A percentile compares a stretch with the other conserved stretches of the same genome.
These are phyloP conservation scores for Eutolmus rufibarbis DNA, from an alignment of 2,888 invertebrate genomes.

Conservation along the genomic window DNA sequence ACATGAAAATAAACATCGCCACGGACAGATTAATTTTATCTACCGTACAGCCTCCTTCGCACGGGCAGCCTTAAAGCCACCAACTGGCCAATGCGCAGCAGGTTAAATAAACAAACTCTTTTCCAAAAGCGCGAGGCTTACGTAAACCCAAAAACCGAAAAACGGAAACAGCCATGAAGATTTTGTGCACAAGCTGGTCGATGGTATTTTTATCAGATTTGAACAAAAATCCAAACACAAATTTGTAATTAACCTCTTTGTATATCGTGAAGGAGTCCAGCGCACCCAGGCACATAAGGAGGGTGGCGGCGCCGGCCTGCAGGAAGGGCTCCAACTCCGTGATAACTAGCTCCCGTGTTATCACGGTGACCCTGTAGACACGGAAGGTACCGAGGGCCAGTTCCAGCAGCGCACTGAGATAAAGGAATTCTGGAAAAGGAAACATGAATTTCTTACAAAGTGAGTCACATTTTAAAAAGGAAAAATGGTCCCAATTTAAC, in stretches of 20 bases:
- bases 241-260: constrained; percentile 55
- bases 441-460: neutral
- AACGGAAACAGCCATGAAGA: neutral
- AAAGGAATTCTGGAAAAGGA: constrained; percentile 54
- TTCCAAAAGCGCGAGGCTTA: neutral
- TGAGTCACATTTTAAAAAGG: neutral
- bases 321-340: constrained; percentile 57
- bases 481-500: constrained; percentile 42
- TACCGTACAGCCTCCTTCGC: neutral
- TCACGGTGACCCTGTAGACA: constrained; percentile 56
- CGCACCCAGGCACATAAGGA: constrained; percentile 49
- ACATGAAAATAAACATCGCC: neutral
- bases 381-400: constrained; percentile 54
- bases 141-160: neutral
- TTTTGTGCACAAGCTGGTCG: neutral
- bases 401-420: constrained; percentile 53
- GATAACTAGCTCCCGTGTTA: constrained; percentile 53
- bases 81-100: neutral
- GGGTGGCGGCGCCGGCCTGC: constrained; percentile 51
- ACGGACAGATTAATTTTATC: neutral
- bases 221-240: neutral
- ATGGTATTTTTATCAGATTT: neutral
- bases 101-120: neutral
- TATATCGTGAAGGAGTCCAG: constrained; percentile 59
- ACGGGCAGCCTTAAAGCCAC: neutral